Conservation (phyloP, 2,797 vertebrate species). For the Tiaroga cobitis region DNA sequence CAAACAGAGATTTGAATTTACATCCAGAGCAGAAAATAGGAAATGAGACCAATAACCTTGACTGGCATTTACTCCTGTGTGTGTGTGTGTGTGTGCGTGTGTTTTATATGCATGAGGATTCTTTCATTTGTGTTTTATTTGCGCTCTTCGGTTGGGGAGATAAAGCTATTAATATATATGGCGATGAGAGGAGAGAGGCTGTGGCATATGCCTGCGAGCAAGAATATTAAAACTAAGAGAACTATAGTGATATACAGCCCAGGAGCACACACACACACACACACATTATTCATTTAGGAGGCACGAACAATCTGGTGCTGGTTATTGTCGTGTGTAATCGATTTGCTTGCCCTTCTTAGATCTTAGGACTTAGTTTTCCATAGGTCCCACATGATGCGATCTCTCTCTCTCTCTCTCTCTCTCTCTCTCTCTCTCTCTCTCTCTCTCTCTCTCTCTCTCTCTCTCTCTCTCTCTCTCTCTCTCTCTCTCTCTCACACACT, state of each 20-base stretch:
- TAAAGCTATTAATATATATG: constrained; percentile 67
- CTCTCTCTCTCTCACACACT: background rate
- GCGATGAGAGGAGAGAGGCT: constrained; percentile 52
- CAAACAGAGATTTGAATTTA: constrained; percentile 19
- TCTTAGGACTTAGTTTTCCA: constrained; percentile 21
- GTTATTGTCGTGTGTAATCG: constrained; percentile 57
- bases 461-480: background rate
- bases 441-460: background rate
- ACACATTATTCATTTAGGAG: constrained; percentile 49
- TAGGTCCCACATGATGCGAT: background rate
- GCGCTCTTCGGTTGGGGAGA: constrained; percentile 54
- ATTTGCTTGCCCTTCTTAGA: constrained; percentile 43
- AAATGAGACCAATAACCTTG: constrained; percentile 55
- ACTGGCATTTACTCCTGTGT: constrained; percentile 41
- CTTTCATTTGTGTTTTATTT: constrained; percentile 65
- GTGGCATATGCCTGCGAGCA: constrained; percentile 63
- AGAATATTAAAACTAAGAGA: constrained; percentile 62
- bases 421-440: background rate
- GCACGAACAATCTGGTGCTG: constrained; percentile 57
- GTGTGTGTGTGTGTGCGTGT: constrained; percentile 31
- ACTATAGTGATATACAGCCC: constrained; percentile 55
- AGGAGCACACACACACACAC: constrained; percentile 24
- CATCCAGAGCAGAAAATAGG: constrained; percentile 13
- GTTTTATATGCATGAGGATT: constrained; percentile 64
- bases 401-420: background rate